Evolutionary conservation across 2,113 vertebrate genomes (phyloP).

Genomic region (Sciurus niger): DNA sequence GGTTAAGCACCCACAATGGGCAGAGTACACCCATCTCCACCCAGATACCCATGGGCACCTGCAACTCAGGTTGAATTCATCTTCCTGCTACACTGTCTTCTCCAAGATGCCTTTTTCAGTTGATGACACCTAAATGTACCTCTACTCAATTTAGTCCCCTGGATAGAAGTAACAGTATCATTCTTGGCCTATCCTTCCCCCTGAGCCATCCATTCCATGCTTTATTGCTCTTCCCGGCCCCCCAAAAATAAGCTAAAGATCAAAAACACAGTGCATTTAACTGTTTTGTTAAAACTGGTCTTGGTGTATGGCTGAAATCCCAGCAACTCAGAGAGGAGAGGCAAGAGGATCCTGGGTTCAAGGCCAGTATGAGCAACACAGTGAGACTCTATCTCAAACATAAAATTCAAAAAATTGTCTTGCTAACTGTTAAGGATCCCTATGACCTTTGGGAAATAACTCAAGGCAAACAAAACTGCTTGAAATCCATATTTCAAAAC

Average conservation of each 20-base stretch:
- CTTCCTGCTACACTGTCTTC: background rate
- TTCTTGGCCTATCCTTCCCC: background rate
- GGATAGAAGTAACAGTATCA: background rate
- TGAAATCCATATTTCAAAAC: constrained; percentile 33
- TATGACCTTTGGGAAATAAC: background rate
- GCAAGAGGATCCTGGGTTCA: background rate
- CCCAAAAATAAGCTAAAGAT: background rate
- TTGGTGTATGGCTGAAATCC: background rate
- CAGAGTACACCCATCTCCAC: background rate
- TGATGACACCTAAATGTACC: background rate
- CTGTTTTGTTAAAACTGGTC: background rate
- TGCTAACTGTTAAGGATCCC: background rate
- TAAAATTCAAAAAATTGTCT: background rate
- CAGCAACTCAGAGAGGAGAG: background rate
- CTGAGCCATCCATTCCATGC: background rate
- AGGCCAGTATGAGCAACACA: background rate
- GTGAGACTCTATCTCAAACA: background rate
- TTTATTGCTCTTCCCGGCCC: background rate
- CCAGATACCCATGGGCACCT: background rate
- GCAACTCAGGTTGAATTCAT: background rate
- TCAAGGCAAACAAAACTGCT: constrained; percentile 1
- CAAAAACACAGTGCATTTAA: background rate
- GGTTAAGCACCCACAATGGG: background rate
- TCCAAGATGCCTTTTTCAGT: background rate
- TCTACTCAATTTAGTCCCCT: background rate